phyloP scores from a whole-genome alignment of 2,113 vertebrate species.

The Triplophysa rosa region DNA sequence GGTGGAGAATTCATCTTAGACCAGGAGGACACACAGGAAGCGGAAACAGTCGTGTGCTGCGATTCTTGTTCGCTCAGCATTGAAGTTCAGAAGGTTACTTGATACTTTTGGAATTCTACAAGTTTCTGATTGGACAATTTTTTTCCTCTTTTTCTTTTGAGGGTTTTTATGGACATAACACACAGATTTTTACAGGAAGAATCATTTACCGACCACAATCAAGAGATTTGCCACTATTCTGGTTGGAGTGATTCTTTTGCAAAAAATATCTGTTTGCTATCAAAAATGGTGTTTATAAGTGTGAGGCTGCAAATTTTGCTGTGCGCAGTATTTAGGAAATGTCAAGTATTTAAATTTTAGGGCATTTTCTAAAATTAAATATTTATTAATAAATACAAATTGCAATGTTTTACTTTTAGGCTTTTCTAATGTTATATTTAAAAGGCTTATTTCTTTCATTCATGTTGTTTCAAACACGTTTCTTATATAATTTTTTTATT shows the following conservation, averaged over 20 bases:
- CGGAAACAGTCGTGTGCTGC: slow-evolving; percentile 67
- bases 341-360: neutral
- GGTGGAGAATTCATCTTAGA: slow-evolving; percentile 68
- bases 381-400: neutral
- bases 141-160: neutral
- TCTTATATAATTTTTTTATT: no score
- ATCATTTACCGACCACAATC: neutral
- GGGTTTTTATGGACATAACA: neutral
- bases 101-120: neutral
- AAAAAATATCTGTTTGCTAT: neutral
- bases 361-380: neutral
- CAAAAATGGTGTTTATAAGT: neutral
- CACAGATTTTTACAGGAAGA: neutral
- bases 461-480: no score
- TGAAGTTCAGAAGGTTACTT: slow-evolving; percentile 58
- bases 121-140: neutral
- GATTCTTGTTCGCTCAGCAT: slow-evolving; percentile 75
- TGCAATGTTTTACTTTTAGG: neutral
- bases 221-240: neutral
- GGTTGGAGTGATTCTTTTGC: neutral
- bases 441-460: no score
- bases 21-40: slow-evolving; percentile 58
- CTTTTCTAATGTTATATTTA: neutral
- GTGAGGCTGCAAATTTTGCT: neutral
- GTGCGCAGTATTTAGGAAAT: neutral